phyloP scores from a whole-genome alignment of 2,113 vertebrate species.

The Vulpes vulpes region DNA sequence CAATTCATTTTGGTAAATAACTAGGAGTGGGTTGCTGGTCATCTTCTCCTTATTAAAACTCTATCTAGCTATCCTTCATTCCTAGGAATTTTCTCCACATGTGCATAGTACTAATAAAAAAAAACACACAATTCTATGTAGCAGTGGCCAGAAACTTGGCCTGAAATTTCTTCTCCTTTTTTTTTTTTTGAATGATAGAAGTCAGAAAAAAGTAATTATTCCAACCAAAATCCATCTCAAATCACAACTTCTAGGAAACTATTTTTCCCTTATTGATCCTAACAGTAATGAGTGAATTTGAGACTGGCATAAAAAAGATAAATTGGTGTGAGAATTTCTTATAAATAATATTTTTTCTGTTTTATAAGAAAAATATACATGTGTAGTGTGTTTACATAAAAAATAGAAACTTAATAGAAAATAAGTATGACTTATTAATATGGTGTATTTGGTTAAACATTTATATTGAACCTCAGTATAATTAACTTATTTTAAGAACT shows the following conservation, averaged over 20 bases:
- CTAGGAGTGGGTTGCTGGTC: not conserved
- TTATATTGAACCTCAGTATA: not conserved
- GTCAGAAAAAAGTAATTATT: not conserved
- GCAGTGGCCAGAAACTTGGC: not conserved
- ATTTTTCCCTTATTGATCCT: not conserved
- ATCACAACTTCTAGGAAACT: not conserved
- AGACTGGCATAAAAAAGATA: not conserved
- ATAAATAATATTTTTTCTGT: not conserved
- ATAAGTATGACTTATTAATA: not conserved
- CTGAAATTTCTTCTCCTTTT: not conserved
- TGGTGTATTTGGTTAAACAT: not conserved
- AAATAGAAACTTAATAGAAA: not conserved
- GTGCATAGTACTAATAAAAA: not conserved
- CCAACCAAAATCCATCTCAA: not conserved
- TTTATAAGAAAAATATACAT: conserved; percentile 9
- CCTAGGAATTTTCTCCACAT: not conserved
- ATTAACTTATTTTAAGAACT: not conserved
- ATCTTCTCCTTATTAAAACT: not conserved
- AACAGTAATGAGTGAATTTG: not conserved
- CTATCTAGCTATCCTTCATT: not conserved
- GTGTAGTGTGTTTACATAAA: too few relatives aligned
- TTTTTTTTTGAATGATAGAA: not conserved
- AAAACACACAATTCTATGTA: not conserved
- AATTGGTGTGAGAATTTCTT: not conserved
- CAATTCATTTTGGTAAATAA: not conserved